Conservation (phyloP, 2,888 invertebrate genomes). For the Piscicola geometra region DNA sequence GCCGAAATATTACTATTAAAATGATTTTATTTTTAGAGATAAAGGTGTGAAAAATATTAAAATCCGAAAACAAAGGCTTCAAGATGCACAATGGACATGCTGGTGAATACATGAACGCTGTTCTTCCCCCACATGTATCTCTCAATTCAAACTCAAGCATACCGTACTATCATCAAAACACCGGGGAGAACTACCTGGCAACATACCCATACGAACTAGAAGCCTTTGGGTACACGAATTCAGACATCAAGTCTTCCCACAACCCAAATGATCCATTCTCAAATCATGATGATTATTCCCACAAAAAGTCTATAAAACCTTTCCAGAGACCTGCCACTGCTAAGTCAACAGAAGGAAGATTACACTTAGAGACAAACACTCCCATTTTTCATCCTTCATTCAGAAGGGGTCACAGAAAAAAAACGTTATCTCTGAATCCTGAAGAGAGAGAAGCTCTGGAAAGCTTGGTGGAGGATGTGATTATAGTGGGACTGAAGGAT, state of each 20-base stretch:
- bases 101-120: constrained; percentile 15
- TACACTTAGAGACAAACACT: constrained; percentile 20
- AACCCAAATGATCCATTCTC: constrained; percentile 28
- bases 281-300: not conserved
- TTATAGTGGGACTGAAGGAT: constrained; percentile 44
- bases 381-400: not conserved
- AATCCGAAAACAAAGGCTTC: not conserved
- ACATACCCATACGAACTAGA: not conserved
- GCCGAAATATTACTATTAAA: no score
- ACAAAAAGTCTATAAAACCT: constrained; percentile 27
- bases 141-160: not conserved
- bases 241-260: constrained; percentile 20
- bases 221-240: not conserved
- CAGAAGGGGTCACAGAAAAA: constrained; percentile 37
- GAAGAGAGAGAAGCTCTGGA: constrained; percentile 45
- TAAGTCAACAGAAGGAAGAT: constrained; percentile 12
- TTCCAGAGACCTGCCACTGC: constrained; percentile 31
- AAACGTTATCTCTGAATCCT: constrained; percentile 44
- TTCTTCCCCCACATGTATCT: not conserved
- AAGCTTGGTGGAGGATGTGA: constrained; percentile 45
- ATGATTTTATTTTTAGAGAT: not conserved
- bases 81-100: constrained; percentile 16
- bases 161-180: constrained; percentile 17
- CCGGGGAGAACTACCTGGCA: constrained; percentile 14
- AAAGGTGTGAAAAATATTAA: not conserved